Base-by-base conservation (phyloP, 2,797 vertebrate species). In the Peromyscus aztecus region DNA sequence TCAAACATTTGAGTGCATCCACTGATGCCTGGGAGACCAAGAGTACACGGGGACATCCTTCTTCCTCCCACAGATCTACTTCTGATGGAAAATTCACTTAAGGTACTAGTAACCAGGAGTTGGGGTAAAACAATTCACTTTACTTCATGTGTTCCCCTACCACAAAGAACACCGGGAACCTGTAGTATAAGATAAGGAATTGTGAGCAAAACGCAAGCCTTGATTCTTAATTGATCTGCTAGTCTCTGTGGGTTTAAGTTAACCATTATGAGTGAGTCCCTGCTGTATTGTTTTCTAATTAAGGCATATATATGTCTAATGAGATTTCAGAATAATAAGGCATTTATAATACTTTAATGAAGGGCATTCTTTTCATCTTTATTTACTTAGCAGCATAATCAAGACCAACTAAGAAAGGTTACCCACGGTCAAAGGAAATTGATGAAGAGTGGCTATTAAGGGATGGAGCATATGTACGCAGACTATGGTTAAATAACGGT, bases 401-500 rank as follows among this genome's bases (percentile, higher is more conserved):
- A 98, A 76, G 95, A 89, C 82, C 96, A 97, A 95, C 96, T 89
- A 87, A 97, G 93, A 94, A 97, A 98, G 96, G 91, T 97, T 73
- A 97, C 65, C 55, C 92, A 46, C 92, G 93, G 98, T 98, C 96
- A 61, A 75, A 97, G 96, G 92, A 98, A 94, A 93, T 77, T 43
- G 94, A 93, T 93, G 86, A 97, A 96, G 95, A 96, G 97, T 85
- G 91, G 80, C 96, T 96, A 91, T 93, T 93, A 95, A 88, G 55
- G 90, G 55, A 82, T 31, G 57, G 73, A 94, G 92, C 89, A 37
- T 89, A 78, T 67, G 81, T 92, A 94, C 1, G 34, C 67, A 59
- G 94, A 77, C 86, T 94, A 65, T 63, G 94, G 94, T 98, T 98
- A 98, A 98, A 98, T 98, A 93, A 98, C 84, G 73, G 98, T 98